phyloP scores from a whole-genome alignment of 2,797 vertebrate species.

The Siniperca obscura region DNA sequence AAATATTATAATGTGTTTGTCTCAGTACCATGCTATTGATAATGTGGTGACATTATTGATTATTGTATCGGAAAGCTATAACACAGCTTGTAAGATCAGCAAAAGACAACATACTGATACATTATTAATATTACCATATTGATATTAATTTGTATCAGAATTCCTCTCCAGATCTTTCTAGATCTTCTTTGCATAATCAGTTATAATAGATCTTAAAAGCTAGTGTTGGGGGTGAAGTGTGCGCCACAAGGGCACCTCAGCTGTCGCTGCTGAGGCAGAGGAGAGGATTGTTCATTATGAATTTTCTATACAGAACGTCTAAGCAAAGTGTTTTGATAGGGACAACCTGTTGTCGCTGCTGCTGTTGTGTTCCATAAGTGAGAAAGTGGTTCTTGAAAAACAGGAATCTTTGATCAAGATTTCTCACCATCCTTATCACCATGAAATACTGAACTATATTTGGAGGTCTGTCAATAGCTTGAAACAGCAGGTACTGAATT shows the following conservation, averaged over 20 bases:
- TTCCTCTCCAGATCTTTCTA: not conserved
- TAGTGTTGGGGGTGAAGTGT: conserved; percentile 13
- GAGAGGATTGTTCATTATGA: conserved; percentile 18
- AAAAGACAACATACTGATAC: not conserved
- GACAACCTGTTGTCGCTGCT: conserved; percentile 24
- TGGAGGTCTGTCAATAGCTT: conserved; percentile 36
- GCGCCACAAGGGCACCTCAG: conserved; percentile 36
- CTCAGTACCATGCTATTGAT: conserved; percentile 1
- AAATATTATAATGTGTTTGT: not conserved
- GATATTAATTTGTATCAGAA: not conserved
- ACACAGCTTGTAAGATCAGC: not conserved
- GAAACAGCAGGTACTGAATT: conserved; percentile 46
- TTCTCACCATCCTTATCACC: conserved; percentile 1
- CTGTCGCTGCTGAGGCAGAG: conserved; percentile 2
- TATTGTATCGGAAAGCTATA: not conserved
- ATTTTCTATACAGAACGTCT: not conserved
- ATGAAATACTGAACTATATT: conserved; percentile 11
- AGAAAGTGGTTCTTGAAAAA: conserved; percentile 9
- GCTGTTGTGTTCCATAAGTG: not conserved
- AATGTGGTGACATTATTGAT: not conserved
- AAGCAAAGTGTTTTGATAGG: conserved; percentile 21
- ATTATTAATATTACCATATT: conserved; percentile 14
- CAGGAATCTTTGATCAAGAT: conserved; percentile 13
- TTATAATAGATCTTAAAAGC: conserved; percentile 25
- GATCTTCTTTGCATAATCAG: not conserved